Evolutionary conservation across 2,113 vertebrate genomes (phyloP).

Genomic region (Holacanthus passer): DNA sequence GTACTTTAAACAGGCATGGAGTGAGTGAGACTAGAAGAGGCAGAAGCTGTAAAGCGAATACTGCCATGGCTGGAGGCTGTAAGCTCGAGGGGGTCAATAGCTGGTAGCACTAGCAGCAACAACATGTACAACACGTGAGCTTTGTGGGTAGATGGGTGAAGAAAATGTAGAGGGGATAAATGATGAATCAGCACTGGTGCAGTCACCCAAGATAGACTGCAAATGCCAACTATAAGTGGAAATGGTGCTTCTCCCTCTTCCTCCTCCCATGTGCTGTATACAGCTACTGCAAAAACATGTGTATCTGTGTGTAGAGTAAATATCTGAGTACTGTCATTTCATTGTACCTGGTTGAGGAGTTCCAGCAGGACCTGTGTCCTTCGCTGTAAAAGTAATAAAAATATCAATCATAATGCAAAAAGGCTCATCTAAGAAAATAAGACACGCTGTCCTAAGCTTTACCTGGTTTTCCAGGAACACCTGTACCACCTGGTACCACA

Average conservation of each 20-base stretch:
- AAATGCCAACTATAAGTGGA: constrained; percentile 5
- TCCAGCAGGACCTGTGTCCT: constrained; percentile 60
- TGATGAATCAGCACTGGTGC: constrained; percentile 8
- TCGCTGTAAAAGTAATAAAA: constrained; percentile 70
- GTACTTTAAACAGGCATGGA: constrained; percentile 39
- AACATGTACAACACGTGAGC: constrained; percentile 30
- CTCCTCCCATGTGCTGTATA: background rate
- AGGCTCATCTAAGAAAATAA: background rate
- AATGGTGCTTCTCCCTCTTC: background rate
- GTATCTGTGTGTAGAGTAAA: background rate
- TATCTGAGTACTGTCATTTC: background rate
- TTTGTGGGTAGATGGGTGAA: constrained; percentile 16
- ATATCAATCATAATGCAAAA: background rate
- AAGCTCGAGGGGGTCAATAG: constrained; percentile 66
- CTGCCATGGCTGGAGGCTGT: constrained; percentile 52
- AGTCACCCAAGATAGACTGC: background rate
- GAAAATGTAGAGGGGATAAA: constrained; percentile 3
- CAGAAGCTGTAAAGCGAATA: constrained; percentile 52
- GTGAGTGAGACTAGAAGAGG: constrained; percentile 41
- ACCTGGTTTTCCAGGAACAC: constrained; percentile 75
- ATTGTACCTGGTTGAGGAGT: constrained; percentile 78
- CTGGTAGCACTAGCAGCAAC: constrained; percentile 58
- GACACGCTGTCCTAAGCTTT: background rate
- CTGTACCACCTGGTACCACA: constrained; percentile 70
- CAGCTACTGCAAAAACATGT: background rate